Conservation (phyloP, 2,888 invertebrate genomes). For the Eristalinus aeneus region DNA sequence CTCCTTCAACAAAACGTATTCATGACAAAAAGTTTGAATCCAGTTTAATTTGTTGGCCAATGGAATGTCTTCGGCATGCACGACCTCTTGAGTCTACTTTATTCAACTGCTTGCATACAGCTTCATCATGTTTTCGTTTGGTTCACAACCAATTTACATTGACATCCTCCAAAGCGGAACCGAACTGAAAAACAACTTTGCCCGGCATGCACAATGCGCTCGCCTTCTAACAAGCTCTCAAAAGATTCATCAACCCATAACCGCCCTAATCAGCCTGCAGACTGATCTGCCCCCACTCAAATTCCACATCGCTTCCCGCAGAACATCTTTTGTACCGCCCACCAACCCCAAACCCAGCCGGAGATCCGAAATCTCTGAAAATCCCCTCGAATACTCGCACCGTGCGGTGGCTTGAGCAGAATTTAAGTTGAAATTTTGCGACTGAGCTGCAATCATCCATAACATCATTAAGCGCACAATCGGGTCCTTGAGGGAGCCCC, state of each 20-base stretch:
- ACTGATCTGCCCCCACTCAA: neutral
- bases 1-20: too few species aligned
- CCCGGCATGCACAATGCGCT: too few species aligned
- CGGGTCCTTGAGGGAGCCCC: neutral
- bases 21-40: too few species aligned
- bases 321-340: neutral
- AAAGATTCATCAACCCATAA: neutral
- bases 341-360: neutral
- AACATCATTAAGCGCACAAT: neutral
- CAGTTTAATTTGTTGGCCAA: too few species aligned
- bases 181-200: too few species aligned
- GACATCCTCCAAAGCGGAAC: too few species aligned
- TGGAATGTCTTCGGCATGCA: too few species aligned
- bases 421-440: neutral
- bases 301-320: neutral
- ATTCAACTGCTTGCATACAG: too few species aligned
- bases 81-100: too few species aligned
- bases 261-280: neutral
- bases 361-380: neutral
- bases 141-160: too few species aligned
- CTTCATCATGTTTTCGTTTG: too few species aligned
- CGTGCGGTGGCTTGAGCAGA: neutral
- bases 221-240: neutral
- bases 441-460: neutral
- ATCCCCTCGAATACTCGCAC: neutral